Percentiles rank a stretch among this genome's conserved stretches.
phyloP scores from a whole-genome alignment of 1,140 invertebrate species.

The Magallana ariakensis region DNA sequence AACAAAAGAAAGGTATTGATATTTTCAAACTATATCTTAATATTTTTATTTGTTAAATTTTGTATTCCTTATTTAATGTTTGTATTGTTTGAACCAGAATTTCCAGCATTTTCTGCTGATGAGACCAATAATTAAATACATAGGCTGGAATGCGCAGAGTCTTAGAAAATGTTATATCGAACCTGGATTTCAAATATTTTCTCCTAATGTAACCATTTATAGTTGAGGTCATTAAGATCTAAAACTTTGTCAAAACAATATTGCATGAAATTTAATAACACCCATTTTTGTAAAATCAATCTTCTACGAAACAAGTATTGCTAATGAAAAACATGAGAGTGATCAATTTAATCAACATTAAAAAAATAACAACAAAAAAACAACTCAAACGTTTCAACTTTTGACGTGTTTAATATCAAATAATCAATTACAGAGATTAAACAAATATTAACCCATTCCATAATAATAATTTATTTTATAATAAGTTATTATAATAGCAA shows the following conservation, averaged over 20 bases:
- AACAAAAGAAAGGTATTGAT: background rate
- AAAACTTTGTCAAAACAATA: background rate
- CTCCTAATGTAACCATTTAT: background rate
- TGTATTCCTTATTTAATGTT: background rate
- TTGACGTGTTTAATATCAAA: slow-evolving; percentile 19
- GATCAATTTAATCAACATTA: background rate
- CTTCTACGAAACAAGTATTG: background rate
- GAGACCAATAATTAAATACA: slow-evolving; percentile 5
- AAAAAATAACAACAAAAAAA: background rate
- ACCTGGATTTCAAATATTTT: background rate
- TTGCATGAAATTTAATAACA: too few relatives aligned
- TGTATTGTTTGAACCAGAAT: background rate
- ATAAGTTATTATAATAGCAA: background rate
- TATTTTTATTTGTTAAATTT: background rate
- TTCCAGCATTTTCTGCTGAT: background rate
- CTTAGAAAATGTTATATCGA: background rate
- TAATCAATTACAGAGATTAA: background rate
- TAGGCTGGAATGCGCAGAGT: background rate
- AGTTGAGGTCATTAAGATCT: background rate
- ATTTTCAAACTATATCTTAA: background rate
- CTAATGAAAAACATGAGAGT: background rate
- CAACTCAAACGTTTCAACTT: background rate
- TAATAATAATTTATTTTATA: background rate
- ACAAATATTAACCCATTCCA: background rate
- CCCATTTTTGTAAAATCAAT: background rate